phyloP scores from a whole-genome alignment of 2,797 vertebrate species.

The Esox lucius region DNA sequence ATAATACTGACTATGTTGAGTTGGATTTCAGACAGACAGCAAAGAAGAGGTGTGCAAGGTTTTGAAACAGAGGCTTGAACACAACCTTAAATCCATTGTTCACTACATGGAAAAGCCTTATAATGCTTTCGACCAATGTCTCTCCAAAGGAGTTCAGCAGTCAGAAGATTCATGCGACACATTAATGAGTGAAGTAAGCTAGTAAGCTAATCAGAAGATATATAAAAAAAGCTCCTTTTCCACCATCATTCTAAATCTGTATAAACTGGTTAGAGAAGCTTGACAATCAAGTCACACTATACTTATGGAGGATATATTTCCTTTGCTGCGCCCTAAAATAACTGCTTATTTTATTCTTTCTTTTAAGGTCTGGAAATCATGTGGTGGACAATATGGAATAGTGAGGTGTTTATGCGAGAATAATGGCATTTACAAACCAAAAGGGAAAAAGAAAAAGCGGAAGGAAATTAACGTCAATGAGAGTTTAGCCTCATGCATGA shows the following conservation, averaged over 20 bases:
- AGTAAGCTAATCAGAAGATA: background rate
- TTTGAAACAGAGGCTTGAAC: background rate
- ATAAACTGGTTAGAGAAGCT: no score
- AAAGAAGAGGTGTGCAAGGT: conserved; percentile 7
- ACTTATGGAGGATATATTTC: no score
- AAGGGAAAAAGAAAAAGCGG: background rate
- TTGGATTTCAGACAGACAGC: conserved; percentile 25
- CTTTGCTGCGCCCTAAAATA: no score
- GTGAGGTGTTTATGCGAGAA: conserved; percentile 26
- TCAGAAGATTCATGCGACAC: conserved; percentile 19
- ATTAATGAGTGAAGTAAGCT: background rate
- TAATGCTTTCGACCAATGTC: conserved; percentile 33
- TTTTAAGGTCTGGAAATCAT: accelerated
- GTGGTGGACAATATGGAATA: accelerated
- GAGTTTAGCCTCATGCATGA: conserved; percentile 29
- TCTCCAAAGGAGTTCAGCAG: conserved; percentile 27
- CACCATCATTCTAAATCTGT: no score
- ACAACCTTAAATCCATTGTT: background rate
- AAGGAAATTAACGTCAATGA: conserved; percentile 40
- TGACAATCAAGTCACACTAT: no score
- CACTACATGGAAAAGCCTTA: no score
- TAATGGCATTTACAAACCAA: background rate
- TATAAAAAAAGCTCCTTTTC: no score
- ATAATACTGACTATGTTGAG: background rate
- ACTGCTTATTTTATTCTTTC: background rate